Evolutionary conservation across 2,888 invertebrate genomes (phyloP), one percentile per base, ranked within the genome.

Genomic region (Hirtodrosophila alboralis): DNA sequence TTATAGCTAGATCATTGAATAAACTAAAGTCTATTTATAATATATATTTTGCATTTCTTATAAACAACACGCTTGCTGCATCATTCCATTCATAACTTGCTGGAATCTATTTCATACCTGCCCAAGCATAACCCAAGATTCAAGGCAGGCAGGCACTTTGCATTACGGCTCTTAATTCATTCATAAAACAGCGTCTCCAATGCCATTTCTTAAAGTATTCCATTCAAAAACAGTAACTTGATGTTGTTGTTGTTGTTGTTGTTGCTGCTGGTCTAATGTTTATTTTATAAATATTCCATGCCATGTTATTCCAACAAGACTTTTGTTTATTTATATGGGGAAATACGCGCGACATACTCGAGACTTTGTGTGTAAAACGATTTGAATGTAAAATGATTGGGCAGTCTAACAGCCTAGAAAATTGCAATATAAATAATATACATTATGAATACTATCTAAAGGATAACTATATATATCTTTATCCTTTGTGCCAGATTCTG

Each of bases 241-340:
- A 6, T 30, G 14, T 9, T 54, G 38, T 12, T 58, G 53, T 21
- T 43, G 47, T 16, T 60, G 51, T 4, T 51, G 52, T 23, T 66
- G 69, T 10, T 67, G 61, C 10, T 62, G 60, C 61, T 77, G 74
- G 65, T 72, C 72, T 78, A 84, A 78, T 79, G 79, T 79, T 79
- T 79, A 79, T 78, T 79, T 83, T 69, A 79, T 83, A 79, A 79
- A 79, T 79, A 79, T 83, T 78, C 63, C 58, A 45, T 66, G 79
- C 69, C 69, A 78, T 85, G 79, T 83, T 85, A 74, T 79, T 79
- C 43, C 53, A 83, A 85, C 83, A 72, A 81, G 85, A 78, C 79
- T 66, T 59, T 85, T 79, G 79, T 79, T 79, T 79, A 78, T 79
- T 79, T 79, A 63, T 63, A 41, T 69, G 79, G 53, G 74, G 47